Evolutionary conservation across 2,888 invertebrate species (phyloP), one percentile per base, ranked within the genome.

Genomic region (Rhingia campestris): DNA sequence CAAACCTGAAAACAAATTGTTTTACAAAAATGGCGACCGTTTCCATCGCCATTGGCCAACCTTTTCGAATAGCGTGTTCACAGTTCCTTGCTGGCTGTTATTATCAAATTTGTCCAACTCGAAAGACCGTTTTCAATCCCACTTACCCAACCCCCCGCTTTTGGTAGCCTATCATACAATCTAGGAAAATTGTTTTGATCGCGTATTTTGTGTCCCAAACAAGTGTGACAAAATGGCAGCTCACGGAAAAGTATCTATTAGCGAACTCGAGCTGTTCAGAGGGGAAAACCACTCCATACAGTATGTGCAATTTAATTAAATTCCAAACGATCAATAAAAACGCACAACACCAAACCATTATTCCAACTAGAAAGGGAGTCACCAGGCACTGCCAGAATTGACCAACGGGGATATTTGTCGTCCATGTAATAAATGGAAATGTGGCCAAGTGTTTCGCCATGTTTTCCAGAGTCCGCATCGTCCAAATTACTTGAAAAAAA

Each of bases 241-340:
- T 10, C 41, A 14, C 56, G n/a, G n/a, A 49, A 49, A 63, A 61
- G 47, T 61, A 32, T 54, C 75, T 33, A 67, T 56, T 66, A 64
- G 22, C 9, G 14, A 12, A 12, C 10, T 2, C 53, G 14, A 45
- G 4, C 35, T 4, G 14, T 6, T 35, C 47, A 12, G 14, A 45
- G 33, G 32, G 49, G 4, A n/a, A 7, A 7, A 47, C 58, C 45
- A 14, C 43, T 22, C 33, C 10, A 59, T 66, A 54, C 73, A 73
- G 59, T 54, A 56, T 67, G 22, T 22, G 61, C 63, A 74, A 70
- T 81, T 81, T 75, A 81, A 81, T 81, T 75, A 81, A 69, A 70
- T 63, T 63, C 22, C 45, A 64, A 49, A 70, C 22, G 69, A 58
- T 63, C 63, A 70, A 69, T 54, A 75, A 75, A 64, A 81, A 75